Conservation (phyloP, 2,888 invertebrate species). For the Lithophane semibrunnea region DNA sequence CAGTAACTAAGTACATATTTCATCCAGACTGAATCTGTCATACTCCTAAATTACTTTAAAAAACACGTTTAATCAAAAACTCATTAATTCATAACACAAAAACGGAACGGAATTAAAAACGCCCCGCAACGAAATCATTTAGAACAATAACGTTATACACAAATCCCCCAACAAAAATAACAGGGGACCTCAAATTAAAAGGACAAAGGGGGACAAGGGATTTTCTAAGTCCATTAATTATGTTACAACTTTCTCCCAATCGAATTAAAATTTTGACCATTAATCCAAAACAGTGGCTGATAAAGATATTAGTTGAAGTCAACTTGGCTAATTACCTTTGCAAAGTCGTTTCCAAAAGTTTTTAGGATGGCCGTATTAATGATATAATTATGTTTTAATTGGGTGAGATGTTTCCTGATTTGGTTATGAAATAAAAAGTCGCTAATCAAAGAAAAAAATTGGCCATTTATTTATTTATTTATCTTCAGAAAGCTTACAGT, state of each 20-base stretch:
- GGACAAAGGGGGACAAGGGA: conserved; percentile 40
- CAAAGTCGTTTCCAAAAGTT: conserved; percentile 50
- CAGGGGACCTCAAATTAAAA: conserved; percentile 50
- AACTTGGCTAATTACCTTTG: conserved; percentile 63
- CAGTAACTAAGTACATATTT: background rate
- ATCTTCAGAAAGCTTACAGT: too few relatives aligned
- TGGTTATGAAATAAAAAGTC: conserved; percentile 31
- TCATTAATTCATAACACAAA: conserved; percentile 46
- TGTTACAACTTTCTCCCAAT: conserved; percentile 55
- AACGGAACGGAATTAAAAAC: conserved; percentile 46
- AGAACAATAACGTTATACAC: conserved; percentile 50
- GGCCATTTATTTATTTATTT: too few relatives aligned
- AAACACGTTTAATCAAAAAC: conserved; percentile 38
- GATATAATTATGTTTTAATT: conserved; percentile 65
- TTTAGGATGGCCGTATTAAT: conserved; percentile 47
- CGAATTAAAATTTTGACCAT: conserved; percentile 63
- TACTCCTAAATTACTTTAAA: background rate
- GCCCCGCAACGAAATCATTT: conserved; percentile 42
- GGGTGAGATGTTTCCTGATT: conserved; percentile 47
- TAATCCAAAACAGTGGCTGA: conserved; percentile 60
- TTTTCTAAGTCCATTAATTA: conserved; percentile 59
- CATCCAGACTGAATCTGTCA: background rate
- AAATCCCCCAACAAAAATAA: conserved; percentile 50
- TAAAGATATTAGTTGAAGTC: conserved; percentile 61
- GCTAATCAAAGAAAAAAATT: background rate